Conservation (phyloP, 2,797 vertebrate genomes). For the Hybognathus amarus region DNA sequence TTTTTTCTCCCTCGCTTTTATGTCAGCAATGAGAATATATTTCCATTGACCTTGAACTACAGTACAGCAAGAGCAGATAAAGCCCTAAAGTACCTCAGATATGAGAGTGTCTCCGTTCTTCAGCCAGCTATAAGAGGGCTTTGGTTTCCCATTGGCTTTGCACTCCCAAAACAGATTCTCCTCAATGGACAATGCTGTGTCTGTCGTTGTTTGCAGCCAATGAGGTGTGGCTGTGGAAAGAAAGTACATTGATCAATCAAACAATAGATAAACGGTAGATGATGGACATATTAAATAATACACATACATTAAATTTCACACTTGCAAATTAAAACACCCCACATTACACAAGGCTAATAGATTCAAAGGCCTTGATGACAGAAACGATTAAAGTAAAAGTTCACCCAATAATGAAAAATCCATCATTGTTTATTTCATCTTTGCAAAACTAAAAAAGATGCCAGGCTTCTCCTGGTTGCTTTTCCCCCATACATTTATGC, state of each 20-base stretch:
- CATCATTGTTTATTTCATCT: neutral
- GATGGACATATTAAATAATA: conserved; percentile 11
- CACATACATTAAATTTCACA: neutral
- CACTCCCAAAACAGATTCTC: conserved; percentile 91
- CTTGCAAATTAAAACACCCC: conserved; percentile 17
- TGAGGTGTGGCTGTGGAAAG: conserved; percentile 88
- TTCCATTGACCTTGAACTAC: conserved; percentile 38
- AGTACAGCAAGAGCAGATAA: conserved; percentile 4
- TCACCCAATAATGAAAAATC: conserved; percentile 11
- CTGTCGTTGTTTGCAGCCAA: conserved; percentile 88
- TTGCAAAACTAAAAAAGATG: neutral
- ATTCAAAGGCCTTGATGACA: conserved; percentile 17
- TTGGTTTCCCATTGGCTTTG: conserved; percentile 90
- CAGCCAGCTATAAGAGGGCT: conserved; percentile 92
- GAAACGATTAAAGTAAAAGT: conserved; percentile 22
- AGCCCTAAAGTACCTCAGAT: conserved; percentile 79
- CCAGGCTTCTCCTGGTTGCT: too few species aligned
- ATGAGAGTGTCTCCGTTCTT: conserved; percentile 85
- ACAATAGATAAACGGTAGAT: neutral
- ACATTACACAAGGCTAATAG: conserved; percentile 14
- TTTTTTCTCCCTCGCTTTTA: conserved; percentile 13
- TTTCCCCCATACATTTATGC: neutral
- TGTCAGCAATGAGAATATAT: conserved; percentile 26
- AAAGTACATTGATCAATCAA: conserved; percentile 52
- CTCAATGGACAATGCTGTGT: conserved; percentile 84